Percentiles rank a stretch among this genome's conserved stretches.
Evolutionary conservation across 1,140 invertebrate genomes (phyloP).

Genomic region (Hestina assimilis): DNA sequence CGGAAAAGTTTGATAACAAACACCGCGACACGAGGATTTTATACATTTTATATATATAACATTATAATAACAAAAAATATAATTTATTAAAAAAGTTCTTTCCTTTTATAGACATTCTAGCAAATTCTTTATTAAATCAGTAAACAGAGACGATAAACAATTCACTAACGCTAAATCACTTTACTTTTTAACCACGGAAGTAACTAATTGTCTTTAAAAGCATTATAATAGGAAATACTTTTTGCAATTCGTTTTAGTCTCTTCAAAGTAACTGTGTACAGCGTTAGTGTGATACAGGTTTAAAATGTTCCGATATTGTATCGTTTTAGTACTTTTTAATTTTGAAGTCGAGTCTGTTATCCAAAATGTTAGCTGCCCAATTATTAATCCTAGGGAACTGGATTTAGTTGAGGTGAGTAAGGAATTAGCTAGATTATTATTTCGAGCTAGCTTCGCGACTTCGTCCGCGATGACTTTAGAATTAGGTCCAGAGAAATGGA

Average conservation of each 20-base stretch:
- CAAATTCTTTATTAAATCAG: no score
- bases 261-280: constrained; percentile 14
- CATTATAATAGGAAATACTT: constrained; percentile 39
- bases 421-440: not conserved
- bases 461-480: no score
- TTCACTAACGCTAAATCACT: constrained; percentile 6
- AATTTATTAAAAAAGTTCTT: no score
- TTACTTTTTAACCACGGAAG: constrained; percentile 28
- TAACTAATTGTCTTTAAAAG: constrained; percentile 26
- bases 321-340: constrained; percentile 32
- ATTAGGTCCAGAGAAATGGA: no score
- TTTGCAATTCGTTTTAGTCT: constrained; percentile 36
- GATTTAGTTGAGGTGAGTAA: constrained; percentile 49
- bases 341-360: constrained; percentile 33
- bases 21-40: no score
- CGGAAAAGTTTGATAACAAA: no score
- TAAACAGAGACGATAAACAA: no score
- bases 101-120: no score
- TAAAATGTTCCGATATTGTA: constrained; percentile 36
- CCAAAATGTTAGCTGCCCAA: constrained; percentile 45
- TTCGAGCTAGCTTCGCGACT: no score
- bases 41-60: no score
- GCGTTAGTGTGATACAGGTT: constrained; percentile 28
- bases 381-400: constrained; percentile 37
- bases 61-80: no score